A percentile compares a stretch with the other conserved stretches of the same genome.
These are phyloP conservation scores for Otis tarda DNA, from an alignment of 2,113 vertebrate genomes.

Conservation along the genomic window DNA sequence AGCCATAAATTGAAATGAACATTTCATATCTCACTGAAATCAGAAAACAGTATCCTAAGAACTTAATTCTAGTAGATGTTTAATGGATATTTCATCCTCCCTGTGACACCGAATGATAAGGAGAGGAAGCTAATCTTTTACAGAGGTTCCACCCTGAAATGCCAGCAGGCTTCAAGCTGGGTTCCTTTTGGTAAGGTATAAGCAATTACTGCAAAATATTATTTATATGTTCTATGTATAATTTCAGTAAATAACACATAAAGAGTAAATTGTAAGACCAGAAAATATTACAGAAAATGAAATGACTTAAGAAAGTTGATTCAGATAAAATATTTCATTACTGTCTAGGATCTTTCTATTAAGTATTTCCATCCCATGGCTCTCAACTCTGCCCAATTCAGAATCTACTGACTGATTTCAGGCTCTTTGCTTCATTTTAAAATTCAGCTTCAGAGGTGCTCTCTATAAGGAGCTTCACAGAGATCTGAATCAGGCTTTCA, in stretches of 20 bases:
- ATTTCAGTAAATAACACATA: background rate
- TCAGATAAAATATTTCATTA: background rate
- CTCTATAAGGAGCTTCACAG: background rate
- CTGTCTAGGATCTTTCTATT: background rate
- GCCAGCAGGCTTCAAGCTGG: background rate
- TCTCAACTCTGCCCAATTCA: background rate
- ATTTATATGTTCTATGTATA: fast-evolving
- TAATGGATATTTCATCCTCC: background rate
- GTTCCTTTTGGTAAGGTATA: background rate
- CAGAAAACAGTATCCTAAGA: background rate
- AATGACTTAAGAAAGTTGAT: background rate
- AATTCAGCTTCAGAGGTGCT: background rate
- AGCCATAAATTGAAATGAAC: background rate
- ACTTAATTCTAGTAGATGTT: background rate
- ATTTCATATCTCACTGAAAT: background rate
- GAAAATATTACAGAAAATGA: background rate
- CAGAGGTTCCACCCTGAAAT: background rate
- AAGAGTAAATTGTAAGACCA: background rate
- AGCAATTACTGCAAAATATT: background rate
- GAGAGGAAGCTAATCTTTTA: background rate
- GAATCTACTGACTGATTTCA: background rate
- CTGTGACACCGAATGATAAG: background rate
- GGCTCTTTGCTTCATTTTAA: background rate
- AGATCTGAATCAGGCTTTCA: background rate
- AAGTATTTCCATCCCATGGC: background rate